Evolutionary conservation across 2,797 vertebrate species (phyloP).

Genomic region (Dallia pectoralis): DNA sequence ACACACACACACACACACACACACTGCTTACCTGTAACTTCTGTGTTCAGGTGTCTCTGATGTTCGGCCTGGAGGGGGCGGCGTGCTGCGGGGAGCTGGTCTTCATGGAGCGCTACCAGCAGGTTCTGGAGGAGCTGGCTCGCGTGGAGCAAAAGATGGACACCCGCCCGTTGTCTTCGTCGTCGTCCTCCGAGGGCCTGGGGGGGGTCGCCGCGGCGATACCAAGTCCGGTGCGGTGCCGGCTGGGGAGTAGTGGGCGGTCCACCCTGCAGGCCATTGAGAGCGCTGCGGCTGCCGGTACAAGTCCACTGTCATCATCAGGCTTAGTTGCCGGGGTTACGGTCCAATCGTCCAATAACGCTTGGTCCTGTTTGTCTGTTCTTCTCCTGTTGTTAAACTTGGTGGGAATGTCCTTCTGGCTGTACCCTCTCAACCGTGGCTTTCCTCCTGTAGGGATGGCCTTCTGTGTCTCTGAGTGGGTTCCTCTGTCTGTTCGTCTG

Average conservation of each 20-base stretch:
- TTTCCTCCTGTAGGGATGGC: too few relatives aligned
- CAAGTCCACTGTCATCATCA: background rate
- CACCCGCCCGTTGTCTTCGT: slow-evolving; percentile 77
- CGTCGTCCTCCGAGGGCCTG: slow-evolving; percentile 76
- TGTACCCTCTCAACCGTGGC: background rate
- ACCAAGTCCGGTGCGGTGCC: slow-evolving; percentile 44
- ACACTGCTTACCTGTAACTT: background rate
- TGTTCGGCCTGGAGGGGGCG: slow-evolving; percentile 83
- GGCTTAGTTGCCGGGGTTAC: background rate
- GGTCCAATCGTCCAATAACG: background rate
- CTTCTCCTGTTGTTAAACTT: background rate
- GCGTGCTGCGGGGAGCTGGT: slow-evolving; percentile 84
- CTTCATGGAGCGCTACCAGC: slow-evolving; percentile 91
- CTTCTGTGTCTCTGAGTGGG: too few relatives aligned
- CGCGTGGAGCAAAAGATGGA: slow-evolving; percentile 93
- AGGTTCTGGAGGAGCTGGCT: slow-evolving; percentile 84
- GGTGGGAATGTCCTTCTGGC: background rate
- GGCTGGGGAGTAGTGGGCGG: slow-evolving; percentile 80
- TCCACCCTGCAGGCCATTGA: slow-evolving; percentile 93
- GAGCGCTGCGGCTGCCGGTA: slow-evolving; percentile 93
- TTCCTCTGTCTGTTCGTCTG: background rate
- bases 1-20: too few relatives aligned
- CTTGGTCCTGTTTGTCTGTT: background rate
- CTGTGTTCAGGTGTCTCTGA: slow-evolving; percentile 81
- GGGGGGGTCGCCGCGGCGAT: slow-evolving; percentile 47